Evolutionary conservation across 2,888 invertebrate species (phyloP).

Genomic region (Laspeyria flexula): DNA sequence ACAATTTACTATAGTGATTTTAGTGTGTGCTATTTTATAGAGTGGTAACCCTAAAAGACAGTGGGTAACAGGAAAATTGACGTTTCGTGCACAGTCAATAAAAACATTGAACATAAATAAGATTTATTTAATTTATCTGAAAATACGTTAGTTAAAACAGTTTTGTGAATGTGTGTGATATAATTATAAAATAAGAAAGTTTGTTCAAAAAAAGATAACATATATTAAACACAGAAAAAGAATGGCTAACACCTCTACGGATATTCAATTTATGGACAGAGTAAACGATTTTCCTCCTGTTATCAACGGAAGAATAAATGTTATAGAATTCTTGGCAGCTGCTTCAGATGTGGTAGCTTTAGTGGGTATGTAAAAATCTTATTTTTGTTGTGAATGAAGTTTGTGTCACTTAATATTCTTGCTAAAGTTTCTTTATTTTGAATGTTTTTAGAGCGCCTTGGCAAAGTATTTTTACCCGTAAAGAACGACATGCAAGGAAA

Average conservation of each 20-base stretch:
- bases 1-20: slow-evolving; percentile 13
- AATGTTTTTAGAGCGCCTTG: slow-evolving; percentile 88
- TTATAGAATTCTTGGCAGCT: slow-evolving; percentile 87
- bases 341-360: slow-evolving; percentile 86
- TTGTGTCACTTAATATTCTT: no score
- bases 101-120: neutral
- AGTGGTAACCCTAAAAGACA: slow-evolving; percentile 46
- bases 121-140: neutral
- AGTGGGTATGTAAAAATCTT: slow-evolving; percentile 84
- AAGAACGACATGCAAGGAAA: slow-evolving; percentile 92
- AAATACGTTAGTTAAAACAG: slow-evolving; percentile 2
- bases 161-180: slow-evolving; percentile 42
- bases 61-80: slow-evolving; percentile 50
- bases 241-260: slow-evolving; percentile 62
- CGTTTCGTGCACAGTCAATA: slow-evolving; percentile 20
- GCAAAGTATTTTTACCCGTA: slow-evolving; percentile 90
- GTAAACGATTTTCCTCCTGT: slow-evolving; percentile 83
- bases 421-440: neutral
- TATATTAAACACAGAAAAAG: no score
- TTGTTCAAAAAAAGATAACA: slow-evolving; percentile 16
- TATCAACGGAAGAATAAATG: slow-evolving; percentile 85
- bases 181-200: slow-evolving; percentile 21
- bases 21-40: slow-evolving; percentile 34
- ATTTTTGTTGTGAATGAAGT: neutral
- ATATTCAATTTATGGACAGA: slow-evolving; percentile 49